Percentiles rank a stretch among this genome's conserved stretches.
Conservation (phyloP, 2,113 vertebrate species). For the Zootoca vivipara region DNA sequence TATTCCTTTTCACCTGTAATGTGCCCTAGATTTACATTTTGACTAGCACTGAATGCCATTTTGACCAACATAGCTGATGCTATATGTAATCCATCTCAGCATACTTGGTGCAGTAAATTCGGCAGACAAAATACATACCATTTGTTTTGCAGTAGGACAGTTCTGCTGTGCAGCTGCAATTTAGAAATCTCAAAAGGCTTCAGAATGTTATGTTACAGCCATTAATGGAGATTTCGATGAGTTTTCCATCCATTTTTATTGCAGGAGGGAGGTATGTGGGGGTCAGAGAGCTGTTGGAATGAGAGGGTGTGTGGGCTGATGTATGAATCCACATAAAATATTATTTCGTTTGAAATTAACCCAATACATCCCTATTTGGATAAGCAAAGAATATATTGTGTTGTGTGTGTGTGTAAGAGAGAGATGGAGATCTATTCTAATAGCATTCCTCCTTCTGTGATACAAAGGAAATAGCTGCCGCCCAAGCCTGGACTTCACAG, state of each 20-base stretch:
- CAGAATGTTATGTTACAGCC: conserved; percentile 19
- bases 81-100: neutral
- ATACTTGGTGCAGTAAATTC: conserved; percentile 39
- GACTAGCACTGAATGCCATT: neutral
- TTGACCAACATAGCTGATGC: neutral
- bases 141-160: conserved; percentile 51
- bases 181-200: conserved; percentile 49
- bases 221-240: conserved; percentile 16
- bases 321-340: conserved; percentile 57
- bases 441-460: conserved; percentile 46
- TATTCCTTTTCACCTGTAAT: neutral
- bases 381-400: conserved; percentile 60
- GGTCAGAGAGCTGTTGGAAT: neutral
- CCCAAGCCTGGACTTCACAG: conserved; percentile 41
- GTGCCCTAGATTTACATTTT: neutral
- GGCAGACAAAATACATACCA: conserved; percentile 40
- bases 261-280: neutral
- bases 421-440: conserved; percentile 47
- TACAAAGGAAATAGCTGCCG: conserved; percentile 55
- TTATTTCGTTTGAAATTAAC: conserved; percentile 63
- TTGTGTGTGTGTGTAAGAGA: conserved; percentile 45
- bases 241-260: conserved; percentile 34
- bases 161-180: conserved; percentile 56
- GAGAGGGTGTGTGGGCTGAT: neutral
- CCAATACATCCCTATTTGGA: conserved; percentile 63